These are phyloP conservation scores for Sipha maydis DNA, from an alignment of 2,888 invertebrate genomes.

Conservation along the genomic window DNA sequence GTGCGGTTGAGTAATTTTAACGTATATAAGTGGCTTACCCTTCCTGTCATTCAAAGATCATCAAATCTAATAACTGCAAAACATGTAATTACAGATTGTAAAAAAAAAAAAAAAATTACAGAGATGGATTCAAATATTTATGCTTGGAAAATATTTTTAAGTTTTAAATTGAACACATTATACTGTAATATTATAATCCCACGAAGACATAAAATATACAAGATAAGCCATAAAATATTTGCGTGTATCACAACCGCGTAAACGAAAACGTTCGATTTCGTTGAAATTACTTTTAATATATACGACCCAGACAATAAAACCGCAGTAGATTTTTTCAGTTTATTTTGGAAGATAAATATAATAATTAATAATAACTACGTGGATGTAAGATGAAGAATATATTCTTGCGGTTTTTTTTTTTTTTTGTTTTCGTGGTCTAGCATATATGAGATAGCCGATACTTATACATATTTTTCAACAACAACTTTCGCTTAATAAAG, in stretches of 20 bases:
- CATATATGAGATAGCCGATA: background rate
- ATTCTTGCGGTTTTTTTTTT: background rate
- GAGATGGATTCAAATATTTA: too few species aligned
- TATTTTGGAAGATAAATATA: background rate
- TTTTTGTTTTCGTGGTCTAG: constrained; percentile 3
- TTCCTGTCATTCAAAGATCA: too few species aligned
- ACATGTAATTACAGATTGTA: too few species aligned
- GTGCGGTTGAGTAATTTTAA: too few species aligned
- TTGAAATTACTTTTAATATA: background rate
- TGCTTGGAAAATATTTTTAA: too few species aligned
- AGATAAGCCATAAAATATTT: too few species aligned
- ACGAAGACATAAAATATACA: too few species aligned
- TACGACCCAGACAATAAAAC: constrained; percentile 2
- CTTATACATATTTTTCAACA: background rate
- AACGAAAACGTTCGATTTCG: background rate
- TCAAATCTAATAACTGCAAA: too few species aligned
- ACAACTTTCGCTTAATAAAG: constrained; percentile 32
- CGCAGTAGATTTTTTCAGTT: background rate
- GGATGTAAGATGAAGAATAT: background rate
- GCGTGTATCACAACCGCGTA: background rate
- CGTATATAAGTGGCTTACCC: too few species aligned
- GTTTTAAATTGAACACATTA: too few species aligned
- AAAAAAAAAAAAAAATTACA: too few species aligned
- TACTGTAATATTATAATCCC: too few species aligned
- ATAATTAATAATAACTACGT: background rate